Conservation (phyloP, 2,797 vertebrate species). For the Clangula hyemalis region DNA sequence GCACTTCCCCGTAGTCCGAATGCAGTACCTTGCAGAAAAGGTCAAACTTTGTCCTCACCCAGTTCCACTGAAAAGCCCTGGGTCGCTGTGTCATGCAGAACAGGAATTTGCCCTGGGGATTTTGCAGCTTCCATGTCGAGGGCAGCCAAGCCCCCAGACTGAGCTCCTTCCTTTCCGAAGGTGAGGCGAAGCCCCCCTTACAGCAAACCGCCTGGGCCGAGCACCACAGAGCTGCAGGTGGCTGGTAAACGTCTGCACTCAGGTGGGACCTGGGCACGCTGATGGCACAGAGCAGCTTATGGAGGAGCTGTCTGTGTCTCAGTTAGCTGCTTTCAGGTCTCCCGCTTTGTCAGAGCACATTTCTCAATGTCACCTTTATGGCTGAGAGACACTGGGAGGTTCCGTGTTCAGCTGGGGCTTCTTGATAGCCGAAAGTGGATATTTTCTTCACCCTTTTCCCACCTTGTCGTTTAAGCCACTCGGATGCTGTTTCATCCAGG, state of each 20-base stretch:
- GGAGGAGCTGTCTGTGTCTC: not conserved
- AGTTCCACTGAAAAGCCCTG: not conserved
- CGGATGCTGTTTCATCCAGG: accelerated
- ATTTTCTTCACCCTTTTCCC: not conserved
- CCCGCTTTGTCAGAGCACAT: accelerated
- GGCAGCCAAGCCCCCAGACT: accelerated
- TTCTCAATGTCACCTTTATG: not conserved
- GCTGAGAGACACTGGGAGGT: accelerated
- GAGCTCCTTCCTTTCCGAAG: not conserved
- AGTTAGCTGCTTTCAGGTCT: not conserved
- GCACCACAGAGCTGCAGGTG: not conserved
- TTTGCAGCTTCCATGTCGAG: not conserved
- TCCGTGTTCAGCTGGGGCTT: not conserved
- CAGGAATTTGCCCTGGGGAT: not conserved
- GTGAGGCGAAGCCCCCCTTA: not conserved
- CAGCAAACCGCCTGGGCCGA: not conserved
- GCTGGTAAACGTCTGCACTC: no score
- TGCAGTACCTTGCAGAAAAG: not conserved
- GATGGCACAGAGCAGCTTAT: not conserved
- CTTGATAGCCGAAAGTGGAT: not conserved
- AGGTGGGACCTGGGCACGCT: not conserved
- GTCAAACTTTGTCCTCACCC: not conserved
- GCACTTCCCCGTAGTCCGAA: no score
- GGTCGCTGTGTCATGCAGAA: accelerated
- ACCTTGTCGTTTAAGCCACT: accelerated